phyloP scores from a whole-genome alignment of 2,888 invertebrate genomes.

The Catocala nupta region DNA sequence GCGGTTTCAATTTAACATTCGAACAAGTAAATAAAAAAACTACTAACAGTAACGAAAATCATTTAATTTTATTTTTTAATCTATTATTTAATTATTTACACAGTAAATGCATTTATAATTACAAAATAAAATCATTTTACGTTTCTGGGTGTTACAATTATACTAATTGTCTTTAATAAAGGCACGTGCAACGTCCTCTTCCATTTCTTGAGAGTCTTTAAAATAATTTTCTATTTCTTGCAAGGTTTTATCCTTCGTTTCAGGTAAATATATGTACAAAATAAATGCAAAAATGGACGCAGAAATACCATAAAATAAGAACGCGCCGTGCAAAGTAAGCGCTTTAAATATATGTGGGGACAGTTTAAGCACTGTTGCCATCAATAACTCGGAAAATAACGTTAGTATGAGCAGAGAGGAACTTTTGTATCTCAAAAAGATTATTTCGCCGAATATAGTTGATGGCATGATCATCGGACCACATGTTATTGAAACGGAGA shows the following conservation, averaged over 20 bases:
- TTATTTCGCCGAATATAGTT: constrained; percentile 67
- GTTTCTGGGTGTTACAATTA: constrained; percentile 37
- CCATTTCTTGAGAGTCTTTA: constrained; percentile 44
- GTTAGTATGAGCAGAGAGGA: constrained; percentile 58
- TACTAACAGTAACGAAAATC: constrained; percentile 21
- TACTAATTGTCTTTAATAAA: constrained; percentile 47
- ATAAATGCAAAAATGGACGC: constrained; percentile 59
- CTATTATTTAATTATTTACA: constrained; percentile 41
- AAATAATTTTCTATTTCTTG: constrained; percentile 66
- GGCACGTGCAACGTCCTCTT: constrained; percentile 42
- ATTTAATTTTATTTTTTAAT: constrained; percentile 33
- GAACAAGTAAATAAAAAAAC: constrained; percentile 17
- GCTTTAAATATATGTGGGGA: constrained; percentile 62
- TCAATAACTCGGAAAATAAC: constrained; percentile 58
- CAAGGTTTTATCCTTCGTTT: constrained; percentile 66
- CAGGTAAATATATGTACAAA: constrained; percentile 62
- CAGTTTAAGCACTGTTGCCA: constrained; percentile 63
- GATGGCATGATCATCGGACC: constrained; percentile 71
- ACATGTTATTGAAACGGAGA: constrained; percentile 67
- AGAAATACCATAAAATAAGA: constrained; percentile 61
- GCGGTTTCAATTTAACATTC: constrained; percentile 3
- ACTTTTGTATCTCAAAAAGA: constrained; percentile 65
- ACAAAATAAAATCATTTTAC: constrained; percentile 34
- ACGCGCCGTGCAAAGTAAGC: constrained; percentile 64
- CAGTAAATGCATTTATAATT: constrained; percentile 44